Evolutionary conservation across 2,888 invertebrate species (phyloP).

Genomic region (Choreutis nemorana): DNA sequence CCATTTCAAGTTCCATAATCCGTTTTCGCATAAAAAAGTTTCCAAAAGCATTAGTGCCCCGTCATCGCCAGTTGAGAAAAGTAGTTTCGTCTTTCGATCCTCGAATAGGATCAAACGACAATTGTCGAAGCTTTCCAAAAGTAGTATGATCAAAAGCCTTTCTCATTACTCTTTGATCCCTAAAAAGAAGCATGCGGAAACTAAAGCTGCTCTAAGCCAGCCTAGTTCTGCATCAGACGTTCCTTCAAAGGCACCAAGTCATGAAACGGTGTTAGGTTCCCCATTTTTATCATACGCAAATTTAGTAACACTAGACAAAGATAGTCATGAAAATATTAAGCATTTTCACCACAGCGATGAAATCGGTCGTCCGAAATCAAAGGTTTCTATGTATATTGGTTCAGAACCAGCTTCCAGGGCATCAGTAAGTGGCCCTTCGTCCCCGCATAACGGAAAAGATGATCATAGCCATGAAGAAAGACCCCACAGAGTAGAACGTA

Average conservation of each 20-base stretch:
- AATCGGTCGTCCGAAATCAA: slow-evolving; percentile 24
- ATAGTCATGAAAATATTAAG: slow-evolving; percentile 23
- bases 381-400: slow-evolving; percentile 55
- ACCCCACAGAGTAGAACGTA: slow-evolving; percentile 23
- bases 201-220: slow-evolving; percentile 35
- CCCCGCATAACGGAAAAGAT: slow-evolving; percentile 22
- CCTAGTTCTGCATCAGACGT: slow-evolving; percentile 46
- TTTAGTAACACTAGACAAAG: slow-evolving; percentile 41
- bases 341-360: slow-evolving; percentile 42
- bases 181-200: slow-evolving; percentile 37
- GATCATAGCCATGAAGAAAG: slow-evolving; percentile 25
- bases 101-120: slow-evolving; percentile 47
- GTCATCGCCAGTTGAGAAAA: slow-evolving; percentile 49
- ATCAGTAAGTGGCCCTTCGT: slow-evolving; percentile 39
- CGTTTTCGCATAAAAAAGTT: slow-evolving; percentile 44
- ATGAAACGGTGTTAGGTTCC: slow-evolving; percentile 59
- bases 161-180: slow-evolving; percentile 50
- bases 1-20: slow-evolving; percentile 47
- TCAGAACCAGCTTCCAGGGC: slow-evolving; percentile 50
- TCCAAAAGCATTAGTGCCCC: slow-evolving; percentile 51
- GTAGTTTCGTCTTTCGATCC: slow-evolving; percentile 49
- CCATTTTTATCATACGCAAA: slow-evolving; percentile 59
- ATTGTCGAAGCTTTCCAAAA: slow-evolving; percentile 47
- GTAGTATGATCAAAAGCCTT: slow-evolving; percentile 54
- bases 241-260: slow-evolving; percentile 42